Conservation (phyloP, 2,797 vertebrate genomes). For the Parauchenoglanis punctatus region DNA sequence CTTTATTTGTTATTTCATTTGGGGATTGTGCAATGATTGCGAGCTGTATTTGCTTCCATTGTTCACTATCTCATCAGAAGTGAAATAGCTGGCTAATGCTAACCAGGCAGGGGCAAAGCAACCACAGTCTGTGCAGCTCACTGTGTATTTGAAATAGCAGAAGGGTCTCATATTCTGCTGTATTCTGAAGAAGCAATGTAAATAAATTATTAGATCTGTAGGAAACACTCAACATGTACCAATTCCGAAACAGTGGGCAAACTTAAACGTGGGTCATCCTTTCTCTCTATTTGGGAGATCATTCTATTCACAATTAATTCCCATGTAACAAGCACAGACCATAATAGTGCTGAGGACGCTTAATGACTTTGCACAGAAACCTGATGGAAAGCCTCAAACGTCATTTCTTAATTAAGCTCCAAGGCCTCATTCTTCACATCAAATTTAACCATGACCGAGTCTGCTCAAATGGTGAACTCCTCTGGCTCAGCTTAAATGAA, state of each 20-base stretch:
- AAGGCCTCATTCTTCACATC: background rate
- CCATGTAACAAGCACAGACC: background rate
- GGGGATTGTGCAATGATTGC: background rate
- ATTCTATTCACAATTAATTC: background rate
- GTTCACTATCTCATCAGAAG: too few species aligned
- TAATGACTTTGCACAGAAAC: background rate
- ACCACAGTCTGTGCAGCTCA: background rate
- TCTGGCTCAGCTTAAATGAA: background rate
- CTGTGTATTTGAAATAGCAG: background rate
- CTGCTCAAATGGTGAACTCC: background rate
- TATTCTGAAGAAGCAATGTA: background rate
- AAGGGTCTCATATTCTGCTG: background rate
- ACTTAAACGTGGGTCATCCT: background rate
- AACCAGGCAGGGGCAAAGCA: background rate
- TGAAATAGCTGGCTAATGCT: background rate
- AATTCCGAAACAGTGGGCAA: background rate
- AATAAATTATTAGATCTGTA: background rate
- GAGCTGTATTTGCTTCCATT: background rate
- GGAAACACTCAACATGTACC: background rate
- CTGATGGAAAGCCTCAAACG: background rate
- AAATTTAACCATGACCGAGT: background rate
- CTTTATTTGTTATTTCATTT: slow-evolving; percentile 5
- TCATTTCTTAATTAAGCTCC: background rate
- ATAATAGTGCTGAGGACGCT: background rate
- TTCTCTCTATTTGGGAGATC: background rate